Evolutionary conservation across 1,140 invertebrate genomes (phyloP), one percentile per base, ranked within the genome.

Genomic region (Cydia amplana): DNA sequence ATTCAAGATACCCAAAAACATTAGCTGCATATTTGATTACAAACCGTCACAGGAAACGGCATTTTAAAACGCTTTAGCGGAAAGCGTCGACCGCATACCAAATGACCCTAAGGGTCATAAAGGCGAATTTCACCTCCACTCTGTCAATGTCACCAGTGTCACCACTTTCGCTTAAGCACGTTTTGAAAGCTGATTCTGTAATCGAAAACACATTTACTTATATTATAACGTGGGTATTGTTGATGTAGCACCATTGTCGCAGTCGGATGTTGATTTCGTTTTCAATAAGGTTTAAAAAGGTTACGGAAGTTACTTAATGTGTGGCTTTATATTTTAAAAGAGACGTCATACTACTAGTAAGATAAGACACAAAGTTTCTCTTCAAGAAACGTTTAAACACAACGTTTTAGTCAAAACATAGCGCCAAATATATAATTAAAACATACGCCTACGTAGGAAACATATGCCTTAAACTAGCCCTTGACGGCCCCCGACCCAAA

Each of bases 61-160:
- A 60, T 23, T 60, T 60, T 60, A 23, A 60, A 23, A 60, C n/a
- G 55, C 20, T 60, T 60, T 60, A 23, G 18, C 55, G 55, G 55
- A 60, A 10, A 60, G 55, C 55, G 55, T 23, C 20, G 55, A 20
- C 65, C 65, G 36, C 32, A 70, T 70, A 70, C 65, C 32, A 70
- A 70, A 43, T 18, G 36, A 70, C 40, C 72, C 23, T 51, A 20
- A 55, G 40, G 72, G 72, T 73, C 72, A 49, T 23, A 46, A 46
- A 73, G 40, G 49, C 43, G 23, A 73, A 73, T 73, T 70, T 70
- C 65, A 70, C 72, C 40, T 73, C 70, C 40, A 46, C 72, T 73
- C 72, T 20, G 72, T 73, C 72, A 73, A 49, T 73, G 72, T 73
- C 72, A 51, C 65, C 65, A 70, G 20, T 70, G 23, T 70, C 64